These are phyloP conservation scores for Acrobasis suavella DNA, from an alignment of 2,888 invertebrate species.

Conservation along the genomic window DNA sequence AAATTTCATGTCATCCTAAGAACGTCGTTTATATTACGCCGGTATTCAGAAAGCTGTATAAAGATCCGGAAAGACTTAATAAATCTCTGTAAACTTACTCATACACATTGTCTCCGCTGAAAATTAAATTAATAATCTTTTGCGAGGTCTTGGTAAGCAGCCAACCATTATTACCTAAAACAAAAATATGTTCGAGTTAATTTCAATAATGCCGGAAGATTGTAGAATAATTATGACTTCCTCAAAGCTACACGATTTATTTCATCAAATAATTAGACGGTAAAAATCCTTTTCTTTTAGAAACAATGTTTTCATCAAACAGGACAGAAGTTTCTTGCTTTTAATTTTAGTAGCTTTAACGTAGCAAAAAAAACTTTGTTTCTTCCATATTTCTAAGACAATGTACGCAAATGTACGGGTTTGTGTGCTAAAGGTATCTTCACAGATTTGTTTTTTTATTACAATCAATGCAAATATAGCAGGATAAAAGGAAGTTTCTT, in stretches of 20 bases:
- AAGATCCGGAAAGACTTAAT: neutral
- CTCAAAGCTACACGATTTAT: constrained; percentile 4
- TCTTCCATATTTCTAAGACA: too few relatives aligned
- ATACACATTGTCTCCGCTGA: constrained; percentile 1
- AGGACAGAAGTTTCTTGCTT: constrained; percentile 51
- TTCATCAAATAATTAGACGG: constrained; percentile 14
- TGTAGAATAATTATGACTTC: neutral
- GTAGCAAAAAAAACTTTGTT: neutral
- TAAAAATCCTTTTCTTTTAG: constrained; percentile 28
- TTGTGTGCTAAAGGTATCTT: too few relatives aligned
- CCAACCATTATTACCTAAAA: constrained; percentile 41
- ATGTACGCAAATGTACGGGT: too few relatives aligned
- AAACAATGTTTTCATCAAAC: constrained; percentile 45
- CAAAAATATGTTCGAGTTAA: constrained; percentile 34
- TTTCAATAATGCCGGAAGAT: constrained; percentile 20
- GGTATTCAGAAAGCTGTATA: neutral
- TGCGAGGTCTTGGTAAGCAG: neutral
- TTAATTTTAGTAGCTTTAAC: constrained; percentile 23
- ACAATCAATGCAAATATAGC: too few relatives aligned
- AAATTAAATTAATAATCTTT: neutral
- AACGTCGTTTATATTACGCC: constrained; percentile 36
- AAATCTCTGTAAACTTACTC: constrained; percentile 7
- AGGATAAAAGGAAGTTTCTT: too few relatives aligned
- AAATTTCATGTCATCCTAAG: constrained; percentile 60
- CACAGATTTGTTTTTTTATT: too few relatives aligned